Conservation (phyloP, 2,113 vertebrate genomes). For the Chaetodon auriga region DNA sequence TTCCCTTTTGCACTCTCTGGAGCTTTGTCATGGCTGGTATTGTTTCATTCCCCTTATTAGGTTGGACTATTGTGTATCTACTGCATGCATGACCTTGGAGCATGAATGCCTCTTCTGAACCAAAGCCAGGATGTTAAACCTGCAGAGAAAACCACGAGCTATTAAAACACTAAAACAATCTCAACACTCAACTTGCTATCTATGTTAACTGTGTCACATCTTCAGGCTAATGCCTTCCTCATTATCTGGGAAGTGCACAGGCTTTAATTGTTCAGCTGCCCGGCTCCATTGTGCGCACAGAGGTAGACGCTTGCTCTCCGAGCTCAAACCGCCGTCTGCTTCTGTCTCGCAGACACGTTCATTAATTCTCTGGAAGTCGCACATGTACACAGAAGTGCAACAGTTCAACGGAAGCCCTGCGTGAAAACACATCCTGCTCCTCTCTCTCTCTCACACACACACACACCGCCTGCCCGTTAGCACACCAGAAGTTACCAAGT, state of each 20-base stretch:
- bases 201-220: conserved; percentile 28
- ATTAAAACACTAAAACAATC: conserved; percentile 15
- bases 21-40: not conserved
- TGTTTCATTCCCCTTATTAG: conserved; percentile 2
- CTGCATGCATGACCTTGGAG: conserved; percentile 10
- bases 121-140: conserved; percentile 40
- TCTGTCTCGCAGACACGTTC: conserved; percentile 28
- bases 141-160: conserved; percentile 19
- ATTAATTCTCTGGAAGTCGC: conserved; percentile 63
- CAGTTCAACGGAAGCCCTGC: conserved; percentile 58
- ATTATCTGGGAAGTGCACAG: conserved; percentile 36
- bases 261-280: conserved; percentile 48
- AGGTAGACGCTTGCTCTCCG: conserved; percentile 11
- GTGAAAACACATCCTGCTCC: conserved; percentile 61
- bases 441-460: not conserved
- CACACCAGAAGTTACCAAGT: conserved; percentile 21
- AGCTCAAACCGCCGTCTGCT: conserved; percentile 1
- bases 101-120: conserved; percentile 19
- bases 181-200: not conserved
- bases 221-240: conserved; percentile 33
- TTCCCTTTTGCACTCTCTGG: conserved; percentile 36
- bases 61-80: not conserved
- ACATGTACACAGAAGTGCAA: conserved; percentile 29
- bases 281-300: conserved; percentile 39
- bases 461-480: not conserved